These are phyloP conservation scores for Antechinus flavipes DNA, from an alignment of 2,113 vertebrate genomes.

Conservation along the genomic window DNA sequence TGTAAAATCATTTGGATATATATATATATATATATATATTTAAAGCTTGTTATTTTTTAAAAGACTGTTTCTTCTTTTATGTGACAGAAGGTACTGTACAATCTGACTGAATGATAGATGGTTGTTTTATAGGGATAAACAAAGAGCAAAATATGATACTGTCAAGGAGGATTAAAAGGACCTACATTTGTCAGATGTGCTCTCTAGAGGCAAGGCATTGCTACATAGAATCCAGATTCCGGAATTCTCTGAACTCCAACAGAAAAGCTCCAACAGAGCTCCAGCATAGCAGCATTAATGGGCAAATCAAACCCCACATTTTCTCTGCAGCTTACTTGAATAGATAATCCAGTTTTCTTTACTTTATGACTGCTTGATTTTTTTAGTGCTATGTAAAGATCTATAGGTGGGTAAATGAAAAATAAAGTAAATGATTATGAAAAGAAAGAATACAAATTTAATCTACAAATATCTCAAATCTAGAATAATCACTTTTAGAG, in stretches of 20 bases:
- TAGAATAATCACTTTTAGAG: not conserved
- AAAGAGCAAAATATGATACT: not conserved
- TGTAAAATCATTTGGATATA: not conserved
- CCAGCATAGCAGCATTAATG: not conserved
- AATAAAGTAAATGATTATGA: not conserved
- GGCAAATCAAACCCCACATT: not conserved
- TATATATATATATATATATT: conserved; percentile 6
- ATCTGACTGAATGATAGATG: not conserved
- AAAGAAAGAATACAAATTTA: not conserved
- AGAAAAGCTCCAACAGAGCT: conserved; percentile 5
- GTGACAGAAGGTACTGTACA: not conserved
- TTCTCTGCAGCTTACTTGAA: conserved; percentile 1
- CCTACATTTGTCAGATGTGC: not conserved
- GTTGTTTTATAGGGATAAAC: not conserved
- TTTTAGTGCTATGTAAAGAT: not conserved
- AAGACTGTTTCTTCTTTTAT: conserved; percentile 14
- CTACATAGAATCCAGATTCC: conserved; percentile 8
- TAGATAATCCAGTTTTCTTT: conserved; percentile 10
- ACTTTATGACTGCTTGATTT: not conserved
- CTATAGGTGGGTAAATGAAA: not conserved
- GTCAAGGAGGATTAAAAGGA: not conserved
- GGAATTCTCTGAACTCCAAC: not conserved
- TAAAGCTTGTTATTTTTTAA: not conserved
- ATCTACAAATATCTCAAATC: not conserved
- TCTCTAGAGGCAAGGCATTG: not conserved